Percentiles rank a stretch among this genome's conserved stretches.
phyloP scores from a whole-genome alignment of 2,888 invertebrate genomes.

The Cotesia congregata region DNA sequence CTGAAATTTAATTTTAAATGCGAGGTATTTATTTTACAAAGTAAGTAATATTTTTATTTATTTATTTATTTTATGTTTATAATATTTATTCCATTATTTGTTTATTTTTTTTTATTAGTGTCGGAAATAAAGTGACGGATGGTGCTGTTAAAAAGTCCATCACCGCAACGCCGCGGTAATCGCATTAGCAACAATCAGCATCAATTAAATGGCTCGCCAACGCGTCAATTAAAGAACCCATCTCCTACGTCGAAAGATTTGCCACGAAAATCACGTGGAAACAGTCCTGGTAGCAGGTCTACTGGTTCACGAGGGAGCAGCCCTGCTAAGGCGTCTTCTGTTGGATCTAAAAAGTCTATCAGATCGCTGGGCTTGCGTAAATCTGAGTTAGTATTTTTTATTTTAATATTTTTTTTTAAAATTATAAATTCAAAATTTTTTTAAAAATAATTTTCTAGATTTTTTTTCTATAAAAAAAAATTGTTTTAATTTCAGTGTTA shows the following conservation, averaged over 20 bases:
- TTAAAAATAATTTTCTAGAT: too few species aligned
- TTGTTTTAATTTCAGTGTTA: too few species aligned
- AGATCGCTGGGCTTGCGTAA: conserved; percentile 62
- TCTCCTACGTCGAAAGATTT: conserved; percentile 36
- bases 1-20: not conserved
- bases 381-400: conserved; percentile 19
- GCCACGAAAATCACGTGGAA: conserved; percentile 56
- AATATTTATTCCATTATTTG: too few species aligned
- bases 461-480: too few species aligned
- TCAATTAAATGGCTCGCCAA: not conserved
- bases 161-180: conserved; percentile 59
- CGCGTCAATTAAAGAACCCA: not conserved
- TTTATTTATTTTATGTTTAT: not conserved
- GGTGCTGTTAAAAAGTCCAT: conserved; percentile 63
- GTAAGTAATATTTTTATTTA: not conserved
- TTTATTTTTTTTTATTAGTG: too few species aligned
- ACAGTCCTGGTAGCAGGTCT: conserved; percentile 57
- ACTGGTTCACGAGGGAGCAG: conserved; percentile 66
- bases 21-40: not conserved
- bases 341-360: conserved; percentile 27
- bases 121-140: conserved; percentile 54
- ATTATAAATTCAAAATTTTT: conserved; percentile 9
- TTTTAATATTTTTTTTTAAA: too few species aligned
- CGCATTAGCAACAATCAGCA: conserved; percentile 34
- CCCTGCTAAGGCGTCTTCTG: conserved; percentile 53